These are phyloP conservation scores for Coelopa frigida DNA, from an alignment of 1,140 invertebrate genomes.

Conservation along the genomic window DNA sequence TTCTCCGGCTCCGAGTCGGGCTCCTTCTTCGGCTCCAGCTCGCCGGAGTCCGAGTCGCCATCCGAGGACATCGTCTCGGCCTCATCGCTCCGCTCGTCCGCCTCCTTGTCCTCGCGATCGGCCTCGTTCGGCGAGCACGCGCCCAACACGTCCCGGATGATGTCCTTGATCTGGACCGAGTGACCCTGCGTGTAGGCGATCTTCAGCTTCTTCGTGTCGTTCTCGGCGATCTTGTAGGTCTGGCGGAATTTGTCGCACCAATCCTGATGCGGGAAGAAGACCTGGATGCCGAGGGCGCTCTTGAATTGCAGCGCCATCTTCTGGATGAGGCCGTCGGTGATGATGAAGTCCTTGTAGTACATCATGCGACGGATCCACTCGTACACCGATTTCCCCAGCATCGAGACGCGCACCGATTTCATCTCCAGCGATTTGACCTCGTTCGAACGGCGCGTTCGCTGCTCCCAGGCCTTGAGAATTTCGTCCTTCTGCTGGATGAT, in stretches of 20 bases:
- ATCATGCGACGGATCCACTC: constrained; percentile 43
- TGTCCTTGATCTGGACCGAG: constrained; percentile 40
- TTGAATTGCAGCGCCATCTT: constrained; percentile 42
- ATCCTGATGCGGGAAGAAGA: constrained; percentile 40
- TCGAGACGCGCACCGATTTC: constrained; percentile 33
- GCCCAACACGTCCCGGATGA: constrained; percentile 33
- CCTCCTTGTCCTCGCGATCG: constrained; percentile 11
- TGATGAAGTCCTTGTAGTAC: constrained; percentile 40
- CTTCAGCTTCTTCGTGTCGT: constrained; percentile 29
- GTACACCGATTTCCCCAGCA: constrained; percentile 37
- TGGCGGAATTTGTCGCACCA: constrained; percentile 39
- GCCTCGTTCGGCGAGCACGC: constrained; percentile 17
- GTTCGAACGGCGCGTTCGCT: constrained; percentile 31
- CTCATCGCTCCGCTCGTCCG: constrained; percentile 10
- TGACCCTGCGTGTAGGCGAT: constrained; percentile 33
- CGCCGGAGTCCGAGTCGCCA: constrained; percentile 21
- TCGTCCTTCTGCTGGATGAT: constrained; percentile 37
- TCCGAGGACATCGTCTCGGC: constrained; percentile 17
- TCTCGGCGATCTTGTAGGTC: constrained; percentile 30
- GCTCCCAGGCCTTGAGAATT: constrained; percentile 38
- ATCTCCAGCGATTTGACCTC: constrained; percentile 34
- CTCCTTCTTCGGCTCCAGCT: constrained; percentile 11
- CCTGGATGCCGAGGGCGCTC: constrained; percentile 32
- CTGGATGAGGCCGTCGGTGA: constrained; percentile 36
- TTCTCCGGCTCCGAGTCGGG: background rate